Evolutionary conservation across 2,888 invertebrate genomes (phyloP).

Genomic region (Lasioglossum villosulum): DNA sequence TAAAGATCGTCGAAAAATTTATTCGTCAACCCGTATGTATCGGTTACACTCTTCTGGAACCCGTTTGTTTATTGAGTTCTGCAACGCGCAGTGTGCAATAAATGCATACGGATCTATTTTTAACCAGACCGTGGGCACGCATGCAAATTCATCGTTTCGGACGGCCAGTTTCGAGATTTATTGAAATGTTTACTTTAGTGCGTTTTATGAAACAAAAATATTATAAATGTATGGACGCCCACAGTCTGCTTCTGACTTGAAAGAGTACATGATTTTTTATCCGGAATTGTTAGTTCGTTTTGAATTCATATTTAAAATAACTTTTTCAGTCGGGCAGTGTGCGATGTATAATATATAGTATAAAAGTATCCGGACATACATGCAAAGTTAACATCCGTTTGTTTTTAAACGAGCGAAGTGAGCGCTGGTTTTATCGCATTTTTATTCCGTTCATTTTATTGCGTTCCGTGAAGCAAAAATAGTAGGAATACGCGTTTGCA

Average conservation of each 20-base stretch:
- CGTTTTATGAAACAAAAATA: not conserved
- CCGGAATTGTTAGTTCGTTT: not conserved
- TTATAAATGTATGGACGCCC: not conserved
- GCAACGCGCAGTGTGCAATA: not conserved
- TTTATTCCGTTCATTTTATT: not conserved
- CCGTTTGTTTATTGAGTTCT: not conserved
- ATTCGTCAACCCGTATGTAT: not conserved
- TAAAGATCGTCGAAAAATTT: not conserved
- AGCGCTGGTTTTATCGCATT: not conserved
- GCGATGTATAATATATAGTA: not conserved
- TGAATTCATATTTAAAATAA: not conserved
- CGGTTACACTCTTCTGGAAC: not conserved
- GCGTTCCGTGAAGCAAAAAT: not conserved
- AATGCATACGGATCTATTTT: not conserved
- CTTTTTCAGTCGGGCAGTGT: not conserved
- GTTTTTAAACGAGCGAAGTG: not conserved
- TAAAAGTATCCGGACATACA: not conserved
- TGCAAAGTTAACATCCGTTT: not conserved
- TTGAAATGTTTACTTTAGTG: not conserved
- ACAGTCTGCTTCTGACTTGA: not conserved
- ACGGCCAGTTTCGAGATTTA: not conserved
- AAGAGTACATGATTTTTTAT: not conserved
- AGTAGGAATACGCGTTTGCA: not conserved
- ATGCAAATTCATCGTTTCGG: not conserved
- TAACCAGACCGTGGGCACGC: not conserved